Conservation (phyloP, 2,113 vertebrate species). For the Galemys pyrenaicus region DNA sequence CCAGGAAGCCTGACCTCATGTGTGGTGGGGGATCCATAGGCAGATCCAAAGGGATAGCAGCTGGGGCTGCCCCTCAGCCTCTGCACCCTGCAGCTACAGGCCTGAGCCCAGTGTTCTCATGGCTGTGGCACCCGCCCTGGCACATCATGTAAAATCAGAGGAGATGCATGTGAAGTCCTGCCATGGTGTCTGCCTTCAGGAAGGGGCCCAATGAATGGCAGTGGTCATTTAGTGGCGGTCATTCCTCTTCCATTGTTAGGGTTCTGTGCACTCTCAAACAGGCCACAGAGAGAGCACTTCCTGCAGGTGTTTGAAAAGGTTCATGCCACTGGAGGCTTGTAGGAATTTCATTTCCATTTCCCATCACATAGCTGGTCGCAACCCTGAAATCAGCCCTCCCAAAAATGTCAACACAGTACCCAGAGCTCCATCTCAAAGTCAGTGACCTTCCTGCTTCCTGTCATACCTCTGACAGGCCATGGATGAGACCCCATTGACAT, state of each 20-base stretch:
- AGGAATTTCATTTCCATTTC: background rate
- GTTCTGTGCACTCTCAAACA: background rate
- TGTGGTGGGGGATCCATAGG: rapidly evolving
- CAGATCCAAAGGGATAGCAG: too few species aligned
- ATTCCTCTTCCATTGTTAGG: background rate
- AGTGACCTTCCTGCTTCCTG: background rate
- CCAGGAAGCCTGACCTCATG: background rate
- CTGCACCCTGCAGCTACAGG: too few species aligned
- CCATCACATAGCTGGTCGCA: background rate
- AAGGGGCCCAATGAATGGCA: too few species aligned
- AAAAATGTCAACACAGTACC: background rate
- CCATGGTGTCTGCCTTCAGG: background rate
- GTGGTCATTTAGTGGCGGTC: rapidly evolving
- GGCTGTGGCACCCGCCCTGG: background rate
- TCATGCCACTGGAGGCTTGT: background rate
- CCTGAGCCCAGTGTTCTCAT: background rate
- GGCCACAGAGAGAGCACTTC: background rate
- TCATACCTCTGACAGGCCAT: background rate
- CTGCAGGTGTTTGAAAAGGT: background rate
- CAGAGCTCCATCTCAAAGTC: background rate
- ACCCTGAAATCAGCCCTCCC: background rate
- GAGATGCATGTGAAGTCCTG: background rate
- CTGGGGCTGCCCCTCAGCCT: background rate
- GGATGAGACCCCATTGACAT: background rate
- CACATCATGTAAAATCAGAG: background rate